These are phyloP conservation scores for Napeogenes sylphis DNA, from an alignment of 2,888 invertebrate species.

Conservation along the genomic window DNA sequence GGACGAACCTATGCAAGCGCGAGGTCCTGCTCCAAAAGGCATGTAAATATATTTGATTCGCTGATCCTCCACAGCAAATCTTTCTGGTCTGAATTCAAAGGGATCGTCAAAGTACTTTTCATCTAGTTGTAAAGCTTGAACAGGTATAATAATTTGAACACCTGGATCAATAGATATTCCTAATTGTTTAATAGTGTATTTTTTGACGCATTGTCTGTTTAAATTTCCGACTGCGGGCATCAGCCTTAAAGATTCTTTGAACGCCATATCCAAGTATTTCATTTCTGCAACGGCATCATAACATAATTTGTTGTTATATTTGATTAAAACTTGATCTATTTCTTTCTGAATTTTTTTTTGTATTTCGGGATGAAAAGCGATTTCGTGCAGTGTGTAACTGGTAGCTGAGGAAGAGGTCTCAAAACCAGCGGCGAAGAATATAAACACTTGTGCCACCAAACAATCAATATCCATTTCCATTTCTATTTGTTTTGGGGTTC, in stretches of 20 bases:
- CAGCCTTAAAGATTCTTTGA: conserved; percentile 54
- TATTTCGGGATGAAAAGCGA: conserved; percentile 58
- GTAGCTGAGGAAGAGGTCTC: conserved; percentile 67
- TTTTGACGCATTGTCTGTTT: conserved; percentile 46
- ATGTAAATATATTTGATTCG: conserved; percentile 44
- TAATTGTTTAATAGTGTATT: conserved; percentile 41
- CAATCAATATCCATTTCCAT: conserved; percentile 45
- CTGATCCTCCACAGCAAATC: conserved; percentile 40
- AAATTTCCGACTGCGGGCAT: conserved; percentile 51
- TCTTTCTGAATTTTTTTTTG: conserved; percentile 55
- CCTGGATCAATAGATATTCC: conserved; percentile 51
- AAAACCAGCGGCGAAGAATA: conserved; percentile 67
- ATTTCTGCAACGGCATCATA: conserved; percentile 55
- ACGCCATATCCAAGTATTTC: conserved; percentile 44
- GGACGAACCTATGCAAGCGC: conserved; percentile 55
- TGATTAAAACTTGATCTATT: conserved; percentile 50
- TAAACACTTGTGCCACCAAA: conserved; percentile 52
- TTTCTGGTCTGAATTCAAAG: conserved; percentile 45
- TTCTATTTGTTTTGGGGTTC: conserved; percentile 43
- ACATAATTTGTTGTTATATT: conserved; percentile 51
- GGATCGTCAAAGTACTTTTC: conserved; percentile 54
- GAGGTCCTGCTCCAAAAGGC: conserved; percentile 57
- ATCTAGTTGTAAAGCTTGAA: conserved; percentile 56
- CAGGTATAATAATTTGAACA: conserved; percentile 51
- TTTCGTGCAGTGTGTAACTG: conserved; percentile 54